These are phyloP conservation scores for Liasis olivaceus DNA, from an alignment of 2,797 vertebrate genomes.

Conservation along the genomic window DNA sequence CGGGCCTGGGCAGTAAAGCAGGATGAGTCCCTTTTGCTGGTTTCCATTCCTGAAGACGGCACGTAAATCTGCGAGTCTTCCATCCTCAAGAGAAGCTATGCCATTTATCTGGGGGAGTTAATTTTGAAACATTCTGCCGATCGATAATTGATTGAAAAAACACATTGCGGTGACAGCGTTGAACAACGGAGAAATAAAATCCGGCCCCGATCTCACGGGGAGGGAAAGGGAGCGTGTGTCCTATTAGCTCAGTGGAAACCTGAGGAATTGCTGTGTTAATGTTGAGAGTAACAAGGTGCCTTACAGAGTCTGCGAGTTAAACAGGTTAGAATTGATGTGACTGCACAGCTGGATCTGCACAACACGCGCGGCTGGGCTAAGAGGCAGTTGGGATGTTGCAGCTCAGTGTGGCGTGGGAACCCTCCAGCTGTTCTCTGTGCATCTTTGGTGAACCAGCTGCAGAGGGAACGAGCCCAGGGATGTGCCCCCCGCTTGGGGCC, in stretches of 20 bases:
- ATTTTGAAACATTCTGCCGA: background rate
- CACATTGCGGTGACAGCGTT: background rate
- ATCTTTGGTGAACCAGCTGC: background rate
- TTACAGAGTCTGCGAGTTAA: background rate
- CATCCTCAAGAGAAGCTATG: background rate
- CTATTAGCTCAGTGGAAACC: background rate
- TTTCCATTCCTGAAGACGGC: background rate
- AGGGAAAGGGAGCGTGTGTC: background rate
- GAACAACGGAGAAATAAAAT: background rate
- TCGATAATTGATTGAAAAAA: conserved; percentile 5
- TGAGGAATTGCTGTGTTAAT: background rate
- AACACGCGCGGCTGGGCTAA: background rate
- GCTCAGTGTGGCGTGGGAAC: background rate
- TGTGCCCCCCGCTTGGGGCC: background rate
- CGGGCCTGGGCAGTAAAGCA: background rate
- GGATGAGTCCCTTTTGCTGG: background rate
- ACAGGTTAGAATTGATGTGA: background rate
- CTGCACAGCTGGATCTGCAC: background rate
- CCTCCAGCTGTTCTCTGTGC: background rate
- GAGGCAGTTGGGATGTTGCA: background rate
- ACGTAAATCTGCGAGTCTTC: background rate
- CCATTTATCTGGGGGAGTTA: background rate
- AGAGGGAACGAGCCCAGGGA: background rate
- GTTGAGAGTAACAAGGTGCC: background rate
- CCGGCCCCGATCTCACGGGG: background rate